phyloP scores from a whole-genome alignment of 2,888 invertebrate genomes.

The Melipona beecheii region DNA sequence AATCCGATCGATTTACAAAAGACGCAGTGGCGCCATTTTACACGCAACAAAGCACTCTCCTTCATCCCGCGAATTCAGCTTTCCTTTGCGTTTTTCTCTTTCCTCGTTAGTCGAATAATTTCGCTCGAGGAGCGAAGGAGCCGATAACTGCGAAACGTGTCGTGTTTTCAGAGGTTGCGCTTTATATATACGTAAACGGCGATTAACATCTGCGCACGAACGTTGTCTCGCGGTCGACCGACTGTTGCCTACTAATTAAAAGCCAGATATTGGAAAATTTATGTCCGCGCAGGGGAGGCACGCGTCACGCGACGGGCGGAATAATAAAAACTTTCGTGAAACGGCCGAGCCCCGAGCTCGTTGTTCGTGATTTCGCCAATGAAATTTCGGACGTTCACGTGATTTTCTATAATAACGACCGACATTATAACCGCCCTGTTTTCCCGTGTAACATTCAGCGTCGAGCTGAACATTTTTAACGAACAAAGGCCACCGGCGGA shows the following conservation, averaged over 20 bases:
- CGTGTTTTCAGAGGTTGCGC: constrained; percentile 40
- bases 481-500: no score
- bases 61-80: not conserved
- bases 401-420: not conserved
- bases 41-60: not conserved
- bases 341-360: not conserved
- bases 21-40: no score
- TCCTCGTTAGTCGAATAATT: constrained; percentile 44
- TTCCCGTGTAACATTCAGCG: no score
- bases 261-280: constrained; percentile 60
- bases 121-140: constrained; percentile 16
- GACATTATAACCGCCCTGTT: no score
- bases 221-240: constrained; percentile 33
- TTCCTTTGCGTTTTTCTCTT: no score
- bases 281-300: constrained; percentile 25
- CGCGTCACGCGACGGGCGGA: constrained; percentile 30
- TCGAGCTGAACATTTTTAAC: no score
- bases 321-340: constrained; percentile 12
- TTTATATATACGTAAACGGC: constrained; percentile 38
- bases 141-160: constrained; percentile 52
- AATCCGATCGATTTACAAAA: no score
- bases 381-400: not conserved
- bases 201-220: constrained; percentile 56
- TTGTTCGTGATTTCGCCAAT: not conserved
- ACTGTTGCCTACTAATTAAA: constrained; percentile 55